These are phyloP conservation scores for Drosophila pseudoananassae DNA, from an alignment of 1,140 invertebrate species.

Conservation along the genomic window DNA sequence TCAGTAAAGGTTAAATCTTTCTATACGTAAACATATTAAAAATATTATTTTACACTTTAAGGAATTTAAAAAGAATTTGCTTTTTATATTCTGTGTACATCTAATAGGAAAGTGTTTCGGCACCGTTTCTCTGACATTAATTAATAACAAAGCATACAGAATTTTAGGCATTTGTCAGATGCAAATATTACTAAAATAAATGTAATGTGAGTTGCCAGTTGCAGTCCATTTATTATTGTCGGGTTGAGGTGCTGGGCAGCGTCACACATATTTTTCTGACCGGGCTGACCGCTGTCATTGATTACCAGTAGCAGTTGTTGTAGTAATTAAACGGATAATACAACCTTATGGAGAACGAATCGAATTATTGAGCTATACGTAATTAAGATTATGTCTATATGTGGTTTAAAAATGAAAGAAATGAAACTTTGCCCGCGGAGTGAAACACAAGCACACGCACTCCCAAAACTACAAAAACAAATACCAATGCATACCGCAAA, in stretches of 20 bases:
- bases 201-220: conserved; percentile 25
- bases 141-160: conserved; percentile 1
- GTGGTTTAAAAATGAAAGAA: conserved; percentile 15
- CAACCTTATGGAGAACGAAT: conserved; percentile 81
- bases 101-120: conserved; percentile 1
- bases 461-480: conserved; percentile 11
- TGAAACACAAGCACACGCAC: conserved; percentile 37
- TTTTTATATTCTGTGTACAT: neutral
- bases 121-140: neutral
- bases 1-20: neutral
- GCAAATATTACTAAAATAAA: conserved; percentile 1
- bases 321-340: conserved; percentile 84
- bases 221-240: conserved; percentile 37
- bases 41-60: no score
- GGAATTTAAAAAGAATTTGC: neutral
- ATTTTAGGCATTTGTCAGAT: conserved; percentile 9
- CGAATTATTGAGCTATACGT: conserved; percentile 58
- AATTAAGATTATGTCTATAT: conserved; percentile 31
- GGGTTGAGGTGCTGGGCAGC: conserved; percentile 18
- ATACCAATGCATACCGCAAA: conserved; percentile 1
- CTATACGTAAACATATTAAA: no score
- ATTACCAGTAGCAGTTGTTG: conserved; percentile 82
- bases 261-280: conserved; percentile 34
- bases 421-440: conserved; percentile 40
- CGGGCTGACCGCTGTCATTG: conserved; percentile 29